Conservation (phyloP, 1,140 invertebrate genomes). For the Anastrepha ludens region DNA sequence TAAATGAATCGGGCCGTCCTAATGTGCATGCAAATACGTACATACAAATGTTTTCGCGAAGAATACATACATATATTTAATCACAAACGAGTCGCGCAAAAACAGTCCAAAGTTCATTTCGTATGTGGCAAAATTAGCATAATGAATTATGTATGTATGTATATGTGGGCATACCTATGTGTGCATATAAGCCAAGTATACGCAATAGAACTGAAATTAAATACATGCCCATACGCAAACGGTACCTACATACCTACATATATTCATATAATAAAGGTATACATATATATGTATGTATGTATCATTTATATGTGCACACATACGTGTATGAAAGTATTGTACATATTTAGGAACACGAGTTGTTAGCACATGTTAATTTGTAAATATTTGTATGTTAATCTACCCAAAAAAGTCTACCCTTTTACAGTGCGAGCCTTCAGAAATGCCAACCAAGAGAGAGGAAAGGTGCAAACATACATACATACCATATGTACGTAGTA, state of each 20-base stretch:
- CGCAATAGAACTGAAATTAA: not conserved
- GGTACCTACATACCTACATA: too few species aligned
- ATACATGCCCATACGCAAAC: not conserved
- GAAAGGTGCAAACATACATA: not conserved
- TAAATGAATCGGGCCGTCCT: too few species aligned
- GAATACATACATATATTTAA: not conserved
- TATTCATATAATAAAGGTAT: too few species aligned
- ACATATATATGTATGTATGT: too few species aligned
- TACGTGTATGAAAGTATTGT: too few species aligned
- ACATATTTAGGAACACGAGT: not conserved
- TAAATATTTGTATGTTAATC: not conserved
- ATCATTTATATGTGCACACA: too few species aligned
- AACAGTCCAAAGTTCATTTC: slow-evolving; percentile 46
- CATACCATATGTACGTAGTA: not conserved
- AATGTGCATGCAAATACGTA: too few species aligned
- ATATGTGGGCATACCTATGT: not conserved
- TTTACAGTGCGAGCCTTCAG: not conserved
- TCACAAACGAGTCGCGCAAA: slow-evolving; percentile 30
- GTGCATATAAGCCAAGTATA: not conserved
- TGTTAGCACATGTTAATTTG: not conserved
- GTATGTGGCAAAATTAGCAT: slow-evolving; percentile 50
- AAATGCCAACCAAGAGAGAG: not conserved
- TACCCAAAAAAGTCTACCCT: not conserved
- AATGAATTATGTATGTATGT: slow-evolving; percentile 18
- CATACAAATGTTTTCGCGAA: not conserved